Evolutionary conservation across 2,888 invertebrate genomes (phyloP), one percentile per base, ranked within the genome.

Genomic region (Plutella xylostella): DNA sequence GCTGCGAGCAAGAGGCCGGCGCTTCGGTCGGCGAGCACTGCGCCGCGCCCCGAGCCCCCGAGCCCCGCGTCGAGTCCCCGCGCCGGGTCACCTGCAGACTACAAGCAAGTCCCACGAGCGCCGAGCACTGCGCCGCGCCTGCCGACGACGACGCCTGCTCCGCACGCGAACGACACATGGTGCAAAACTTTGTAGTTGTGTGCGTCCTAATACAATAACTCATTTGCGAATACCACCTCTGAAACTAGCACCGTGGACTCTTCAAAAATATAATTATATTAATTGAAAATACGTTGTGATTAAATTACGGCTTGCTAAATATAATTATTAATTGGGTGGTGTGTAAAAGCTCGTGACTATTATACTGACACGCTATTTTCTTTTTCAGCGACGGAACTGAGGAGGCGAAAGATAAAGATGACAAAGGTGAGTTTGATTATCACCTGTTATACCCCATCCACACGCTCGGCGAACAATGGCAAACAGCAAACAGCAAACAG

Each of bases 141-240:
- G n/a, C 33, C n/a, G 14, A 4, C 14, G 33, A 12, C 12, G 33
- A 15, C 17, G 1, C 9, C 31, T 19, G 33, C 43, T 38, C 48
- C 47, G 18, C 20, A 47, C 15, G 42, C 25, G 12, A 9, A 64
- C 70, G 70, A 72, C 60, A 64, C 63, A 57, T 65, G 82, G 84
- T 85, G 84, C 84, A 85, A 85, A 85, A 83, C 84, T 85, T 85
- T 85, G 84, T 85, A 83, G 83, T 57, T 63, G 73, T 39, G 39
- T 39, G 39, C 39, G 39, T 39, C 39, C 15, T 3, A 25, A 22
- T 38, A 34, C 34, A 17, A 34, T 6, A 6, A 19, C 19, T 22
- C 2, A n/a, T n/a, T n/a, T n/a, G n/a, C n/a, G n/a, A n/a, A n/a
- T n/a, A n/a, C n/a, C n/a, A n/a, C n/a, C n/a, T n/a, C n/a, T n/a